These are phyloP conservation scores for Leptogaster cylindrica DNA, from an alignment of 2,888 invertebrate species.

Conservation along the genomic window DNA sequence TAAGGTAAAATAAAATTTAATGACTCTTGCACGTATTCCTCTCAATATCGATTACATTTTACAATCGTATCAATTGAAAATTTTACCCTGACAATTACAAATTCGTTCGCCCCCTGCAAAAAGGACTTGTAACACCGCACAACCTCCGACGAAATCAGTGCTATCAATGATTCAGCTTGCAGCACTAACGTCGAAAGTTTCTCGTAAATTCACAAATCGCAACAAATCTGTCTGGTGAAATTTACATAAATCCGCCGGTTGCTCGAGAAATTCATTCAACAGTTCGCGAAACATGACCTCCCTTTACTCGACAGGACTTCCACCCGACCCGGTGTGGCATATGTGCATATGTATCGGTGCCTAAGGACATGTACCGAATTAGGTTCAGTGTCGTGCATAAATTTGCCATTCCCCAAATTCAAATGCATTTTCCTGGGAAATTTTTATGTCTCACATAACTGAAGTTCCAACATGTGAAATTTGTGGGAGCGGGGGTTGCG, in stretches of 20 bases:
- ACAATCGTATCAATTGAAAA: no score
- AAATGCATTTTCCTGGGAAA: slow-evolving; percentile 25
- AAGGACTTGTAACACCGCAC: not conserved
- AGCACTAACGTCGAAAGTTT: slow-evolving; percentile 15
- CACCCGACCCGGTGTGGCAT: slow-evolving; percentile 11
- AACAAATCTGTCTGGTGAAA: slow-evolving; percentile 51
- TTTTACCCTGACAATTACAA: not conserved
- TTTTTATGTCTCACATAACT: slow-evolving; percentile 35
- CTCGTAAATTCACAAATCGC: slow-evolving; percentile 51
- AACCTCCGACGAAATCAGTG: not conserved
- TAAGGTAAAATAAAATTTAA: no score
- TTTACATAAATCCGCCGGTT: slow-evolving; percentile 50
- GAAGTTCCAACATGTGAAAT: not conserved
- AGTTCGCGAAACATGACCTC: slow-evolving; percentile 42
- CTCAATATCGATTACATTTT: no score
- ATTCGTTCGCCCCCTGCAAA: slow-evolving; percentile 7
- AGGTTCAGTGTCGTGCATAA: slow-evolving; percentile 40
- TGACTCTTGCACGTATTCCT: no score
- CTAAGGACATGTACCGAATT: slow-evolving; percentile 34
- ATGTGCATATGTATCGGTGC: slow-evolving; percentile 33
- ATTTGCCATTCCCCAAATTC: slow-evolving; percentile 30
- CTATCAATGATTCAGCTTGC: slow-evolving; percentile 31
- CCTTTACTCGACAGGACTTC: slow-evolving; percentile 29
- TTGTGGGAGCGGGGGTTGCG: not conserved
- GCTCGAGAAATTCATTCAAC: slow-evolving; percentile 45